Percentiles rank a stretch among this genome's conserved stretches.
These are phyloP conservation scores for Araneus ventricosus DNA, from an alignment of 1,140 invertebrate species.

Conservation along the genomic window DNA sequence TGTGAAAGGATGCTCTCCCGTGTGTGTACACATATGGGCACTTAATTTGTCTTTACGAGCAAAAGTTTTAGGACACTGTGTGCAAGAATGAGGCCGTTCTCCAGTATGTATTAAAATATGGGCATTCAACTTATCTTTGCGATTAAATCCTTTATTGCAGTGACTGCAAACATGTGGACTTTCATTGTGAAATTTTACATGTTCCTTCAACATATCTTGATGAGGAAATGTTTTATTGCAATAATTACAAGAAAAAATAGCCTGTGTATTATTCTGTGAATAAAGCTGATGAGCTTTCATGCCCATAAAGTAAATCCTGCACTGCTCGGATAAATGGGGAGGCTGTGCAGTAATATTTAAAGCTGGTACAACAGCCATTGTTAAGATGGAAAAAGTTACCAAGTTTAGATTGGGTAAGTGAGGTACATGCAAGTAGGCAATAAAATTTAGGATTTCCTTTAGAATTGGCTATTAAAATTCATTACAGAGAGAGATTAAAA, in stretches of 20 bases:
- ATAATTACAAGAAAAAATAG: slow-evolving; percentile 66
- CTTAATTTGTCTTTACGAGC: slow-evolving; percentile 80
- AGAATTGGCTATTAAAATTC: not conserved
- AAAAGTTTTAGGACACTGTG: slow-evolving; percentile 92
- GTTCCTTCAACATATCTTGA: slow-evolving; percentile 74
- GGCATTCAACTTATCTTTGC: slow-evolving; percentile 87
- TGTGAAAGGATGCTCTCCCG: slow-evolving; percentile 96
- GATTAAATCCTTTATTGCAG: slow-evolving; percentile 88
- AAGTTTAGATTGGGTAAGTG: not conserved
- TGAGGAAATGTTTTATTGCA: slow-evolving; percentile 76
- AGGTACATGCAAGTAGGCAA: not conserved
- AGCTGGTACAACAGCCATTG: slow-evolving; percentile 69
- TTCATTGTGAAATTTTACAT: slow-evolving; percentile 65
- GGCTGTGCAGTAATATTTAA: slow-evolving; percentile 58
- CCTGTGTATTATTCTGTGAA: not conserved
- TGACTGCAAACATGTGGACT: slow-evolving; percentile 74
- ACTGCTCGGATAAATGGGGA: slow-evolving; percentile 58
- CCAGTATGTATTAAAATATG: slow-evolving; percentile 89
- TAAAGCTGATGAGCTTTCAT: slow-evolving; percentile 66
- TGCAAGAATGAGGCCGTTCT: slow-evolving; percentile 92
- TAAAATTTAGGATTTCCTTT: not conserved
- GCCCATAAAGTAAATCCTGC: slow-evolving; percentile 67
- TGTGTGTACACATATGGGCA: slow-evolving; percentile 97
- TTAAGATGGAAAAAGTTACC: not conserved
- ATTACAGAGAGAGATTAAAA: not conserved